Base-by-base conservation (phyloP, 2,113 vertebrate genomes). In the Rana temporaria region DNA sequence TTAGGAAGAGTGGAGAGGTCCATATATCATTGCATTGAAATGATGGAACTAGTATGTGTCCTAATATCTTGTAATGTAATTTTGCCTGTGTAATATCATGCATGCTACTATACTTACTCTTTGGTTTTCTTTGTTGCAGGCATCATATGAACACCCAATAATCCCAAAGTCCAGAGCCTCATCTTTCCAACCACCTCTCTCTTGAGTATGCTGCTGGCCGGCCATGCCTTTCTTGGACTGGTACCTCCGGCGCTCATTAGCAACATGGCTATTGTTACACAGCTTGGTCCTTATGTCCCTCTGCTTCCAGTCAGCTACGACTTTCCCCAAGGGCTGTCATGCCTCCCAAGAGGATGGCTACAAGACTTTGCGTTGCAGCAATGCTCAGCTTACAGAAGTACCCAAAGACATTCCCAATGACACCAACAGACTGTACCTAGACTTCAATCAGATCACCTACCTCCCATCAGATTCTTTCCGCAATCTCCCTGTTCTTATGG, bases 311-410 rank as follows among this genome's bases (percentile, higher is more conserved):
- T 90, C 87, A 0, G 92, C 88, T 0, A 66, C 93, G 7, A 93
- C 94, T 4, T 97, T 96, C 88, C 95, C 96, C 85, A 94, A 91
- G 84, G 93, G 92, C 85, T 99, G 98, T 89, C 96, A 97, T 22
- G 89, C 93, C 24, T 90, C 90, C 0, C 93, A 94, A 9, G 96
- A 97, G 84, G 91, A 89, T 0, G 91, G 92, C 0, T 95, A 95
- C 48, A 95, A 91, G 86, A 99, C 95, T 0, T 94, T 99, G 84
- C 97, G 97, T 80, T 99, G 98, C 91, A 99, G 98, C 92, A 94
- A 95, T 4, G 94, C 95, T 64, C 94, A 90, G 78, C 95, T 99
- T 78, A 96, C 93, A 0, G 88, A 95, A 59, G 90, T 99, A 85
- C 98, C 98, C 65, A 86, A 84, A 4, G 96, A 97, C 88, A 95